Base-by-base conservation (phyloP, 1,140 invertebrate genomes). In the Propsilocerus akamusi region DNA sequence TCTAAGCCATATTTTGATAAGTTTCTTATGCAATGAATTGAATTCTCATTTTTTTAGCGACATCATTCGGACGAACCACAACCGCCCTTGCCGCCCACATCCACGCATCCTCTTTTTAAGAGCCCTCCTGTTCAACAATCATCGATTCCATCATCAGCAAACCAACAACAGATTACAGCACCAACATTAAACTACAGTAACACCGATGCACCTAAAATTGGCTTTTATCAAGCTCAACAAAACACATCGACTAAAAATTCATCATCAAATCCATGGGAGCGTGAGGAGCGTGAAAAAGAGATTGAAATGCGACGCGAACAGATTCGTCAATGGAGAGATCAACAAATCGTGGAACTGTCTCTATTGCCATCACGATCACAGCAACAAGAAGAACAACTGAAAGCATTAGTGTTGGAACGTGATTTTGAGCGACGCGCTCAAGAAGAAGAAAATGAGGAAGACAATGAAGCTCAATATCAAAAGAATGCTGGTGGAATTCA, bases 401-500 rank as follows among this genome's bases (percentile, higher is more conserved):
- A 86, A 49, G 83, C 86, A 5, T 67, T 93, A 37, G 80, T 83
- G 51, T 66, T 93, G 5, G 89, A 94, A 63, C 72, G 83, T 52
- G 89, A 93, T 61, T 93, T 94, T 62, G 85, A 93, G 56, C 75
- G 86, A 30, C 69, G 89, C 41, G 89, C 87, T 4, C 82, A 83
- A 59, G 83, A 88, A 62, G 70, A 73, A 28, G 74, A 78, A 17
- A 77, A 73, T 54, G 81, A 89, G 56, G 85, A 92, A 46, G 83
- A 88, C 20, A 84, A 86, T 52, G 81, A 80, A 28, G 76, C 58
- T 41, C 49, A 56, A 14, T 65, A 63, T 47, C 58, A 62, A 25
- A 76, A 56, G 61, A 72, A 56, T 60, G 65, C 59, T 51, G 22
- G 34, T 20, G 34, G 14, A 5, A 54, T 62, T 4, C 60, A 64